phyloP scores from a whole-genome alignment of 1,140 invertebrate genomes.

The Drosophila triauraria region DNA sequence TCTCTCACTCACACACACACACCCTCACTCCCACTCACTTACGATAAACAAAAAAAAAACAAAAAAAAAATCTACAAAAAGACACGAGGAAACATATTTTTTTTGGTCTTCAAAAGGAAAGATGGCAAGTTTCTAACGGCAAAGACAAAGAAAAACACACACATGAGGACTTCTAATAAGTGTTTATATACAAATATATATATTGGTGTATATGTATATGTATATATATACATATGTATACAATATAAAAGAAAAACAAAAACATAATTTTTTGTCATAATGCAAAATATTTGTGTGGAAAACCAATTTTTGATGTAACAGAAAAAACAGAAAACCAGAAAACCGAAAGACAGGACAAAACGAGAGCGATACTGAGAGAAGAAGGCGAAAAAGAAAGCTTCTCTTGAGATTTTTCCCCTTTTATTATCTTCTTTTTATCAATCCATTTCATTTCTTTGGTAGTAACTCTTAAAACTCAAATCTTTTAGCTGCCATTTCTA shows the following conservation, averaged over 20 bases:
- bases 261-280: conserved; percentile 80
- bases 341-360: conserved; percentile 25
- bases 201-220: conserved; percentile 32
- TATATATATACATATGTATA: conserved; percentile 33
- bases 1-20: conserved; percentile 14
- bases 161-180: conserved; percentile 75
- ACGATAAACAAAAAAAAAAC: conserved; percentile 20
- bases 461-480: conserved; percentile 58
- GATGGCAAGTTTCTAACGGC: conserved; percentile 18
- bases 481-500: conserved; percentile 64
- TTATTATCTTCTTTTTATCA: conserved; percentile 8
- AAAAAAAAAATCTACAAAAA: conserved; percentile 9
- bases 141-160: conserved; percentile 55
- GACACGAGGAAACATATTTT: conserved; percentile 27
- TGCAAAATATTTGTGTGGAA: conserved; percentile 68
- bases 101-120: conserved; percentile 46
- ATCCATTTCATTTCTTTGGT: conserved; percentile 27
- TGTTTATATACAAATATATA: conserved; percentile 78
- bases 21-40: conserved; percentile 14
- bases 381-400: conserved; percentile 20
- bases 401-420: conserved; percentile 8
- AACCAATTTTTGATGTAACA: conserved; percentile 78
- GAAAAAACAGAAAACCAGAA: conserved; percentile 47
- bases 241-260: conserved; percentile 22
- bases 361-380: conserved; percentile 21